phyloP scores from a whole-genome alignment of 2,797 vertebrate species.

The Mallotus villosus region DNA sequence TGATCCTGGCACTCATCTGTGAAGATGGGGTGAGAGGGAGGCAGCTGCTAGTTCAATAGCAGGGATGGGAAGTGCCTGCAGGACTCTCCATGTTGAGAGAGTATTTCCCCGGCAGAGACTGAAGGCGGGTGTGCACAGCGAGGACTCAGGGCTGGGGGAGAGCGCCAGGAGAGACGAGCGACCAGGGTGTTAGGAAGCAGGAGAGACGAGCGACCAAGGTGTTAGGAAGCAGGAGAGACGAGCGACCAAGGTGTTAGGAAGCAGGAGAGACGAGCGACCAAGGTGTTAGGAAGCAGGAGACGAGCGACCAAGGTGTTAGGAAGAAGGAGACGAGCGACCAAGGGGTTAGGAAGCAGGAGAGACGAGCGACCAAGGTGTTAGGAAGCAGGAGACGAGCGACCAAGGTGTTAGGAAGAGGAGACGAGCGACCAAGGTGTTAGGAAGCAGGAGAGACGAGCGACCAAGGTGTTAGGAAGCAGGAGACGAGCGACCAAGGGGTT shows the following conservation, averaged over 20 bases:
- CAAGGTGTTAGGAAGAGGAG: too few species aligned
- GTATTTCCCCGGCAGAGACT: constrained; percentile 59
- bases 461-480: constrained; percentile 59
- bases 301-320: constrained; percentile 58
- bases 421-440: constrained; percentile 58
- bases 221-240: constrained; percentile 62
- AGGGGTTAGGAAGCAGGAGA: too few species aligned
- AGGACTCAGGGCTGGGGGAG: constrained; percentile 51
- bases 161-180: constrained; percentile 53
- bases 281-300: constrained; percentile 62
- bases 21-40: constrained; percentile 65
- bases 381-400: too few species aligned
- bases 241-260: constrained; percentile 59
- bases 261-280: constrained; percentile 57
- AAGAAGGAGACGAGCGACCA: too few species aligned
- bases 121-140: constrained; percentile 47
- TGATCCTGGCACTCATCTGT: constrained; percentile 76
- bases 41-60: constrained; percentile 76
- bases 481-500: too few species aligned
- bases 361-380: constrained; percentile 59
- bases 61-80: constrained; percentile 72
- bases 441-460: constrained; percentile 61
- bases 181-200: constrained; percentile 58
- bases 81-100: constrained; percentile 69
- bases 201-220: constrained; percentile 57